Percentiles rank a stretch among this genome's conserved stretches.
phyloP scores from a whole-genome alignment of 2,113 vertebrate genomes.

The Haemorhous mexicanus region DNA sequence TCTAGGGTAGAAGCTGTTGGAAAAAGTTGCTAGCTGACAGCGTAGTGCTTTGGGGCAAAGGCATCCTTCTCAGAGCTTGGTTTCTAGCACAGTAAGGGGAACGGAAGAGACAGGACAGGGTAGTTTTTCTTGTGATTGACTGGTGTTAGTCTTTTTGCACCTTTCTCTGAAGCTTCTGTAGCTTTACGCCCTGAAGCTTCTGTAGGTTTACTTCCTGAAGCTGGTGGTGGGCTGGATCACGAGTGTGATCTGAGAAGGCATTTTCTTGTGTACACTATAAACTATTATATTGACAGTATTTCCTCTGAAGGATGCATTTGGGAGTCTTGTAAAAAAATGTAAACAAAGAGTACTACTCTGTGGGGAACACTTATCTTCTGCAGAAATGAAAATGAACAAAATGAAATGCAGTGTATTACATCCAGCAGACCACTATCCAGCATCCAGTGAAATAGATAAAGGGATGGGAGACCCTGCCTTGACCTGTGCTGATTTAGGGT shows the following conservation, averaged over 20 bases:
- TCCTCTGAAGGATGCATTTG: neutral
- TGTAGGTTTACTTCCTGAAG: neutral
- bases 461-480: accelerated
- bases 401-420: neutral
- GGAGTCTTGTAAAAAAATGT: neutral
- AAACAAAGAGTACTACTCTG: neutral
- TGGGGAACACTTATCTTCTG: neutral
- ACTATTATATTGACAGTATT: neutral
- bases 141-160: neutral
- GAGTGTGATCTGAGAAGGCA: neutral
- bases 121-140: neutral
- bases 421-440: neutral
- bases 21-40: neutral
- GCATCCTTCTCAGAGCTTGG: neutral
- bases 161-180: neutral
- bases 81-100: neutral
- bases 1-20: neutral
- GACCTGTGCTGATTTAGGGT: neutral
- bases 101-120: neutral
- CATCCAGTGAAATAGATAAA: neutral
- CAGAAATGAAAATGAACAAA: neutral
- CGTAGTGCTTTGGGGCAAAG: neutral
- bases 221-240: neutral
- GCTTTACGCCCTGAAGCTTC: neutral
- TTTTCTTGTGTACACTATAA: neutral